Evolutionary conservation across 2,888 invertebrate species (phyloP).

Genomic region (Plebejus argus): DNA sequence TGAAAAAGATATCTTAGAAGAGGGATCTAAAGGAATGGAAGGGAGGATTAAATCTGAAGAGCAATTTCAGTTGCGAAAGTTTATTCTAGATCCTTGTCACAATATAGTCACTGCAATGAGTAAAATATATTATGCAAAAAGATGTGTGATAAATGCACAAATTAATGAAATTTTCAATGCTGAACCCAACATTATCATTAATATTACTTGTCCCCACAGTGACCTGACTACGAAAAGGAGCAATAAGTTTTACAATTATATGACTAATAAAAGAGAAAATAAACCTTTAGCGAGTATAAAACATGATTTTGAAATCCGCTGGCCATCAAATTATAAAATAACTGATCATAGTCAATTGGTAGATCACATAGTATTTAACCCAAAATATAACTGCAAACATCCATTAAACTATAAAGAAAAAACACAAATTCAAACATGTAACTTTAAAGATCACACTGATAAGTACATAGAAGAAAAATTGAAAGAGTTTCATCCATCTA

Average conservation of each 20-base stretch:
- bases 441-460: slow-evolving; percentile 67
- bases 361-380: slow-evolving; percentile 53
- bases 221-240: slow-evolving; percentile 72
- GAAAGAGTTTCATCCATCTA: slow-evolving; percentile 75
- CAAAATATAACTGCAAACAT: slow-evolving; percentile 72
- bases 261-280: slow-evolving; percentile 45
- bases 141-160: slow-evolving; percentile 56
- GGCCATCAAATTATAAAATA: slow-evolving; percentile 61
- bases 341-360: slow-evolving; percentile 49
- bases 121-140: slow-evolving; percentile 51
- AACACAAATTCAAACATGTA: slow-evolving; percentile 71
- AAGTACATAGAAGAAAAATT: slow-evolving; percentile 75
- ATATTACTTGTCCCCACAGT: slow-evolving; percentile 75
- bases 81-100: slow-evolving; percentile 58
- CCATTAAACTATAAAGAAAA: slow-evolving; percentile 70
- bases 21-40: slow-evolving; percentile 52
- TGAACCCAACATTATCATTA: slow-evolving; percentile 78
- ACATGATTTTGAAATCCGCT: slow-evolving; percentile 51
- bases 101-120: slow-evolving; percentile 51
- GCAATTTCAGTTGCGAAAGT: slow-evolving; percentile 61
- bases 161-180: slow-evolving; percentile 58
- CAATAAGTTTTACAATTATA: slow-evolving; percentile 61
- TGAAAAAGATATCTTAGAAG: slow-evolving; percentile 46
- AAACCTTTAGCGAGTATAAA: slow-evolving; percentile 49
- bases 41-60: slow-evolving; percentile 51